Evolutionary conservation across 2,113 vertebrate genomes (phyloP).

Genomic region (Phycodurus eques): DNA sequence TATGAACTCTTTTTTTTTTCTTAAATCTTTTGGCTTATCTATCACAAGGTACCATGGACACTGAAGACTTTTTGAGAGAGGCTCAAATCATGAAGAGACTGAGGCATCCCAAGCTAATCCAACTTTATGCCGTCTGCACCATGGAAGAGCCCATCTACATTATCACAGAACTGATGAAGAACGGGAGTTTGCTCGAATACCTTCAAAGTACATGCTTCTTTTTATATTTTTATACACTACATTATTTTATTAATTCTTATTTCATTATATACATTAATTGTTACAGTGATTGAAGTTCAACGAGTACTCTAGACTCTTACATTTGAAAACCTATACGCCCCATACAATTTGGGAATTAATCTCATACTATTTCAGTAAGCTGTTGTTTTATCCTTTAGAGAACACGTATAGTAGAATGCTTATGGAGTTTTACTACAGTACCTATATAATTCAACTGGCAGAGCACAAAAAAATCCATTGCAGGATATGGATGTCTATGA

Average conservation of each 20-base stretch:
- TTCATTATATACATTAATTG: background rate
- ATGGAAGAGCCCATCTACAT: constrained; percentile 94
- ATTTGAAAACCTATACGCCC: too few species aligned
- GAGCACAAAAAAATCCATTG: too few species aligned
- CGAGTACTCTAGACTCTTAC: background rate
- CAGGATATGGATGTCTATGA: too few species aligned
- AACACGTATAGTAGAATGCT: too few species aligned
- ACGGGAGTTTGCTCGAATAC: constrained; percentile 90
- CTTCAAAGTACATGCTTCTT: constrained; percentile 78
- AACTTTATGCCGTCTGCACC: constrained; percentile 95
- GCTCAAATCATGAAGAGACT: constrained; percentile 95
- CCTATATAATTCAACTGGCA: too few species aligned
- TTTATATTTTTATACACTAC: constrained; percentile 41
- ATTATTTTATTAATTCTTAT: background rate
- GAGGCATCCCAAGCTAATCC: constrained; percentile 91
- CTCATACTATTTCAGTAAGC: too few species aligned
- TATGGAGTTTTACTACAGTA: too few species aligned
- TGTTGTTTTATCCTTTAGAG: too few species aligned
- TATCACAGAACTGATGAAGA: constrained; percentile 94
- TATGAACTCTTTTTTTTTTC: background rate
- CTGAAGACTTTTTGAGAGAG: constrained; percentile 88
- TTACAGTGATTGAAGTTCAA: background rate
- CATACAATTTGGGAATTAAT: too few species aligned
- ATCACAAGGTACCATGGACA: constrained; percentile 86
- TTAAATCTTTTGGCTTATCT: background rate